Conservation (phyloP, 2,113 vertebrate genomes). For the Neotragus moschatus region DNA sequence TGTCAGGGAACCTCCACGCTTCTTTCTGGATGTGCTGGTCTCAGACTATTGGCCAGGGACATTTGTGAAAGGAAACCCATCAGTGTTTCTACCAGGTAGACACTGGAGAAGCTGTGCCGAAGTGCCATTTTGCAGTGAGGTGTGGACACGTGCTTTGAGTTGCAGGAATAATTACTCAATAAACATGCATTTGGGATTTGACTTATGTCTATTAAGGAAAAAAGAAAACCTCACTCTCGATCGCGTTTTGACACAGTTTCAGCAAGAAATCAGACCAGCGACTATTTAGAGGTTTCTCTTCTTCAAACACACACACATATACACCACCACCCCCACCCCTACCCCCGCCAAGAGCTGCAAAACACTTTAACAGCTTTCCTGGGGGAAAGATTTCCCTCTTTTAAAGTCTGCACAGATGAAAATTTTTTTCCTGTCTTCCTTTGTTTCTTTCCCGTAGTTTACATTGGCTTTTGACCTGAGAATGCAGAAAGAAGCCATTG, state of each 20-base stretch:
- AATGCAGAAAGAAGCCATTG: conserved; percentile 50
- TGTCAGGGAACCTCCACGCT: fast-evolving
- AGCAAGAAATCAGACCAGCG: conserved; percentile 31
- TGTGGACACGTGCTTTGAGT: conserved; percentile 38
- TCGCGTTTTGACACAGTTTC: conserved; percentile 44
- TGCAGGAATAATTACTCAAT: conserved; percentile 45
- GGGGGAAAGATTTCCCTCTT: conserved; percentile 50
- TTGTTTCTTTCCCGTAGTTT: conserved; percentile 70
- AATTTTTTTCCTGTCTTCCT: conserved; percentile 53
- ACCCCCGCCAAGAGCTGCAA: background rate
- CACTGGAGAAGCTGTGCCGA: background rate
- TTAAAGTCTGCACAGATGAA: conserved; percentile 35
- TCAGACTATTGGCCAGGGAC: conserved; percentile 11
- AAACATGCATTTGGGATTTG: conserved; percentile 28
- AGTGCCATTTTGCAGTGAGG: conserved; percentile 39
- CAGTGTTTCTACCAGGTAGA: background rate
- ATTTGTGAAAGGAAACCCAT: background rate
- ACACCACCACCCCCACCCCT: background rate
- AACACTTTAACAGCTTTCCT: conserved; percentile 54
- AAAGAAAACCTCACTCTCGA: conserved; percentile 29
- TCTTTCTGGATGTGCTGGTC: conserved; percentile 29
- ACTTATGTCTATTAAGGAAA: conserved; percentile 44
- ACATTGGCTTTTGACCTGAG: conserved; percentile 71
- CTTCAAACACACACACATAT: background rate
- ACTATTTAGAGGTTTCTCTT: conserved; percentile 55